These are phyloP conservation scores for Mionectes olivaceus DNA, from an alignment of 2,797 vertebrate genomes.

Conservation along the genomic window DNA sequence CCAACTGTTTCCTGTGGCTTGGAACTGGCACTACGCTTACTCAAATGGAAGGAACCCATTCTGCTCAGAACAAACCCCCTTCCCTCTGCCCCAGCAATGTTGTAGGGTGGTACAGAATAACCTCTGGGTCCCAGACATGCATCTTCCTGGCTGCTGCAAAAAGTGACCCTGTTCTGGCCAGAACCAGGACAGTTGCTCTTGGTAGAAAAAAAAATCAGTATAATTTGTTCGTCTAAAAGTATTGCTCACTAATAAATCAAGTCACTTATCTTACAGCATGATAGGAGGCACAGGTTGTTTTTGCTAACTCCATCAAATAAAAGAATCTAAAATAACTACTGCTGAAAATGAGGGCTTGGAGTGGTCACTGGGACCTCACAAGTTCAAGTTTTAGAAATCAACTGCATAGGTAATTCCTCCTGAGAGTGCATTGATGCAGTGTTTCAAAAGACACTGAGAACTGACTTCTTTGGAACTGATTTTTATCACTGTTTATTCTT, in stretches of 20 bases:
- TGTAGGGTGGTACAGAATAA: not conserved
- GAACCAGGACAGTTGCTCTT: not conserved
- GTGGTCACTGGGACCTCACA: not conserved
- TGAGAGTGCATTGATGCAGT: not conserved
- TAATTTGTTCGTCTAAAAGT: constrained; percentile 2
- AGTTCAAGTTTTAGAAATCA: not conserved
- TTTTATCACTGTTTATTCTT: not conserved
- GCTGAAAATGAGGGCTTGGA: constrained; percentile 23
- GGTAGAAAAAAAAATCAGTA: not conserved
- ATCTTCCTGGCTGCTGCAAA: not conserved
- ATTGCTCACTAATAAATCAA: constrained; percentile 5
- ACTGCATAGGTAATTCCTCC: not conserved
- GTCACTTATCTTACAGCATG: constrained; percentile 63
- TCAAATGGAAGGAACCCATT: not conserved
- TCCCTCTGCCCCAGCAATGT: not conserved
- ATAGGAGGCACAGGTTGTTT: constrained; percentile 74
- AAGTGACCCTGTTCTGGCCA: not conserved
- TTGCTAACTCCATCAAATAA: constrained; percentile 69
- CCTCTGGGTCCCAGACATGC: not conserved
- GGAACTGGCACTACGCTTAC: not conserved
- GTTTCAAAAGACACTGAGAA: not conserved
- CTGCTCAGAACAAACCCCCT: not conserved
- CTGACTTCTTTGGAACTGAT: not conserved
- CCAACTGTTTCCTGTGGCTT: not conserved
- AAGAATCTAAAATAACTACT: constrained; percentile 47